Evolutionary conservation across 2,113 vertebrate genomes (phyloP).

Genomic region (Alexandromys fortis): DNA sequence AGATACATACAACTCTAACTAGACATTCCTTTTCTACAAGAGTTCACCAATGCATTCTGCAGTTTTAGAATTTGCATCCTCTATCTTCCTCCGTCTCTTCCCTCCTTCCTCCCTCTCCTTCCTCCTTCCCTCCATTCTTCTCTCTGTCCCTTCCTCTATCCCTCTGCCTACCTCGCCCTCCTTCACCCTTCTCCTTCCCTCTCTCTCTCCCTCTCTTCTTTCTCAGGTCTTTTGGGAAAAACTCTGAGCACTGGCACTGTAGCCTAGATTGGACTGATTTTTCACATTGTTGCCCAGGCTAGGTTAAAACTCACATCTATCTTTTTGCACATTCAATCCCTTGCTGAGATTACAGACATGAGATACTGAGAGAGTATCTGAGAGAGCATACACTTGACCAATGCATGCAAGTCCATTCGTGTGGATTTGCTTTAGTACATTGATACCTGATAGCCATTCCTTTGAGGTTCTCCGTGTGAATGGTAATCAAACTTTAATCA

Average conservation of each 20-base stretch:
- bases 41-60: not conserved
- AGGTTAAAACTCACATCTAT: not conserved
- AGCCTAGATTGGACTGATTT: not conserved
- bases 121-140: not conserved
- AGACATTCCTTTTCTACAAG: not conserved
- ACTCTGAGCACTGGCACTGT: not conserved
- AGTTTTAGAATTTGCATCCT: not conserved
- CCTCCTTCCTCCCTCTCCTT: too few relatives aligned
- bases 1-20: not conserved
- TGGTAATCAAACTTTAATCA: constrained; percentile 7
- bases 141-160: not conserved
- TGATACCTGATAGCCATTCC: constrained; percentile 7
- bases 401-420: not conserved
- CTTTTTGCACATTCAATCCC: not conserved
- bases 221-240: not conserved
- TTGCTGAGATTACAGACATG: not conserved
- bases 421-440: not conserved
- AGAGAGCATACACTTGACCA: constrained; percentile 13
- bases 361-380: not conserved
- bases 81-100: not conserved
- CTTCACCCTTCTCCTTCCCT: too few relatives aligned
- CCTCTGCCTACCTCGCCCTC: not conserved
- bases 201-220: not conserved
- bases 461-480: constrained; percentile 24
- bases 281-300: not conserved